These are phyloP conservation scores for Knipowitschia caucasica DNA, from an alignment of 2,797 vertebrate species.

Conservation along the genomic window DNA sequence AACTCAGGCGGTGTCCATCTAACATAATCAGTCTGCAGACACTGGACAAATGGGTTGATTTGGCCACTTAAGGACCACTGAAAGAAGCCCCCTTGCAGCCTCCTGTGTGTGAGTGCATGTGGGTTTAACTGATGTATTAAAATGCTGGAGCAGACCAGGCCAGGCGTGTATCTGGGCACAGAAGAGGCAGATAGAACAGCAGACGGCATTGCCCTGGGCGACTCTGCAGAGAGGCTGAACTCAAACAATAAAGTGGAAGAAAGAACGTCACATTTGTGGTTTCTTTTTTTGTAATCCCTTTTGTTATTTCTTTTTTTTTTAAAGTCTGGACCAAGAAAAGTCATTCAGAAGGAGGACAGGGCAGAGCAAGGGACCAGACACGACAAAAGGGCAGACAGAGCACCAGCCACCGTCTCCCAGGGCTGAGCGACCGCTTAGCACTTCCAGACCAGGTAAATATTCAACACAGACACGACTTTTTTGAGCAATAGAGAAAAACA, in stretches of 20 bases:
- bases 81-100: conserved; percentile 14
- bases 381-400: too few relatives aligned
- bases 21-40: conserved; percentile 25
- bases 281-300: conserved; percentile 6
- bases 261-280: conserved; percentile 13
- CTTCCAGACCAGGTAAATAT: too few relatives aligned
- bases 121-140: conserved; percentile 35
- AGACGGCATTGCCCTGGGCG: conserved; percentile 44
- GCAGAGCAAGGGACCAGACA: too few relatives aligned
- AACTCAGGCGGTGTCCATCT: conserved; percentile 18
- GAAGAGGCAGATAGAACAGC: conserved; percentile 35
- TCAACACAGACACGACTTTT: too few relatives aligned
- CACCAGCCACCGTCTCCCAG: too few relatives aligned
- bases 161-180: conserved; percentile 43
- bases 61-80: conserved; percentile 37
- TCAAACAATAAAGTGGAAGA: conserved; percentile 28
- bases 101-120: conserved; percentile 18
- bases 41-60: conserved; percentile 32
- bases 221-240: conserved; percentile 47
- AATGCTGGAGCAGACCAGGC: conserved; percentile 43
- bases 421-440: too few relatives aligned
- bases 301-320: background rate
- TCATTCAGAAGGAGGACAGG: too few relatives aligned
- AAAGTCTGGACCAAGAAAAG: too few relatives aligned
- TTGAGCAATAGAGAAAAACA: too few relatives aligned